Evolutionary conservation across 2,888 invertebrate species (phyloP).

Genomic region (Diaprepes abbreviatus): DNA sequence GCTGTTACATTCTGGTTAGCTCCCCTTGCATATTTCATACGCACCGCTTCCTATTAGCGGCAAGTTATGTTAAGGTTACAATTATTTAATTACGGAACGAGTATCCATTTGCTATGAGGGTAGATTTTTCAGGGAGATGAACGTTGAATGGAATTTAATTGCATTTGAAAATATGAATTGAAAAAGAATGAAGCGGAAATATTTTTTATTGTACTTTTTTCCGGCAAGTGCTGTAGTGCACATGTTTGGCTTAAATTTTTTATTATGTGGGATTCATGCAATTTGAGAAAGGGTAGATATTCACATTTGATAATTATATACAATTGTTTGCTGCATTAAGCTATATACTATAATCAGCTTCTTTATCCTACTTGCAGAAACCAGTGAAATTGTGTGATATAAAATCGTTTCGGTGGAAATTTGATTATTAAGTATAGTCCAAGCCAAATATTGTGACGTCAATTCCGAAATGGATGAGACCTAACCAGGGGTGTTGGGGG

Average conservation of each 20-base stretch:
- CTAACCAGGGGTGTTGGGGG: too few species aligned
- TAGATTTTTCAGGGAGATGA: constrained; percentile 20
- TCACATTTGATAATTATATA: too few species aligned
- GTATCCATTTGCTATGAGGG: constrained; percentile 35
- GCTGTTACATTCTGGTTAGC: constrained; percentile 23
- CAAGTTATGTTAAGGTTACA: constrained; percentile 63
- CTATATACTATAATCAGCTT: too few species aligned
- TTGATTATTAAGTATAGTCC: too few species aligned
- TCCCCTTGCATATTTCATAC: constrained; percentile 63
- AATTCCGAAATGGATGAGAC: too few species aligned
- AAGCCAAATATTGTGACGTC: too few species aligned
- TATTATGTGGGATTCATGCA: background rate
- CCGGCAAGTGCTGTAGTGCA: constrained; percentile 27
- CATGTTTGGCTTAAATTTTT: constrained; percentile 8
- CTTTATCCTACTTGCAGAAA: too few species aligned
- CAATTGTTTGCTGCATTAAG: too few species aligned
- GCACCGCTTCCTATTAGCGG: constrained; percentile 60
- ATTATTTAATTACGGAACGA: constrained; percentile 63
- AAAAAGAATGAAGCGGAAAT: constrained; percentile 19
- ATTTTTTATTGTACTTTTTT: constrained; percentile 12
- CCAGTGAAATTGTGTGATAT: too few species aligned
- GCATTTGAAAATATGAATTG: constrained; percentile 21
- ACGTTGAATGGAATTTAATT: constrained; percentile 28
- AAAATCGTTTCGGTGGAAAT: too few species aligned
- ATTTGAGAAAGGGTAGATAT: background rate